Evolutionary conservation across 2,797 vertebrate species (phyloP).

Genomic region (Remorina albescens): DNA sequence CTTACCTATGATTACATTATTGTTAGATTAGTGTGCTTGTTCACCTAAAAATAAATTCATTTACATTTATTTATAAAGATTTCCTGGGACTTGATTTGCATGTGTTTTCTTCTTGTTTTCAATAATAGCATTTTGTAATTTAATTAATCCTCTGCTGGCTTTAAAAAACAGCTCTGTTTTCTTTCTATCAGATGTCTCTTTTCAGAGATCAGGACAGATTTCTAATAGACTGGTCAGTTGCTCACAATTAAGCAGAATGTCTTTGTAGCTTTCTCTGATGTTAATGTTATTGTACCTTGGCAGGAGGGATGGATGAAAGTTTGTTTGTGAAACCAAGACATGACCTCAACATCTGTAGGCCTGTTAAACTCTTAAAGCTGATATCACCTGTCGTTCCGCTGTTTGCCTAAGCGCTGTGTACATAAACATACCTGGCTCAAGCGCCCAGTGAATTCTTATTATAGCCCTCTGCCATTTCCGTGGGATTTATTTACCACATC

Average conservation of each 20-base stretch:
- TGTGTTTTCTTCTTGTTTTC: conserved; percentile 52
- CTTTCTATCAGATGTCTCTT: conserved; percentile 12
- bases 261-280: neutral
- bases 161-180: neutral
- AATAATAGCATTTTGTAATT: conserved; percentile 62
- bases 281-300: conserved; percentile 16
- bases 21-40: conserved; percentile 15
- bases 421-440: conserved; percentile 77
- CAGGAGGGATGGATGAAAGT: conserved; percentile 22
- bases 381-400: conserved; percentile 75
- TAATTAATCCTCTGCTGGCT: conserved; percentile 60
- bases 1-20: conserved; percentile 30
- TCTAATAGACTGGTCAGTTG: conserved; percentile 6
- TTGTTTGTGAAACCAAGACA: conserved; percentile 70
- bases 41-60: conserved; percentile 60
- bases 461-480: conserved; percentile 76
- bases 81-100: conserved; percentile 67
- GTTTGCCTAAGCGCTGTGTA: conserved; percentile 76
- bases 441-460: conserved; percentile 73
- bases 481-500: conserved; percentile 80
- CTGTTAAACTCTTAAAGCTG: conserved; percentile 73
- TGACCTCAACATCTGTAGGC: conserved; percentile 67
- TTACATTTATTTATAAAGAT: conserved; percentile 56
- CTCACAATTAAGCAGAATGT: neutral
- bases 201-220: neutral